These are phyloP conservation scores for Melanocharis versteri DNA, from an alignment of 2,113 vertebrate genomes.

Conservation along the genomic window DNA sequence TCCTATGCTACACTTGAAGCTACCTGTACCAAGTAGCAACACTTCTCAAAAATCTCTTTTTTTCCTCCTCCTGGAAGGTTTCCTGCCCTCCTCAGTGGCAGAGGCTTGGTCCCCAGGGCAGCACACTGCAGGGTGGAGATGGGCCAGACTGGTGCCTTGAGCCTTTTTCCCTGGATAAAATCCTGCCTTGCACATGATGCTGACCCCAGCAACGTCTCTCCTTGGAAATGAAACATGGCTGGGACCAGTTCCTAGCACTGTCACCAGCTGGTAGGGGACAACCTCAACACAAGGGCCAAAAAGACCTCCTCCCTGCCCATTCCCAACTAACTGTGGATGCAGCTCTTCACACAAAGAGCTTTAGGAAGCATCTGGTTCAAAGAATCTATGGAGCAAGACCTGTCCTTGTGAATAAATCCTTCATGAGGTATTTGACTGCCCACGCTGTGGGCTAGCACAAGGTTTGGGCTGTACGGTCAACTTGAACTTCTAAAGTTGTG, in stretches of 20 bases:
- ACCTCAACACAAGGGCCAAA: neutral
- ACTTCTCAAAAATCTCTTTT: neutral
- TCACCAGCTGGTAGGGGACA: neutral
- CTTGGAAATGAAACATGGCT: neutral
- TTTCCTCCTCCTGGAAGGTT: neutral
- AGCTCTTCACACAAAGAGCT: neutral
- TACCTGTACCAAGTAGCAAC: neutral
- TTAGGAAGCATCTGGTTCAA: neutral
- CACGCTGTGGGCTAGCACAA: rapidly evolving
- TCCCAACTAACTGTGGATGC: neutral
- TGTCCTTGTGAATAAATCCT: neutral
- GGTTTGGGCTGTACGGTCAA: neutral
- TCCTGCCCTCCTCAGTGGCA: neutral
- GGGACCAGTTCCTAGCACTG: rapidly evolving
- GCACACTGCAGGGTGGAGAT: neutral
- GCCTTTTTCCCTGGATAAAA: neutral
- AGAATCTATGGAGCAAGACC: neutral
- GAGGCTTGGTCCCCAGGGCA: neutral
- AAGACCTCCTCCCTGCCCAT: neutral
- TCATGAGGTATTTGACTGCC: neutral
- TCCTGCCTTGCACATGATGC: neutral
- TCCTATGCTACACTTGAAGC: neutral
- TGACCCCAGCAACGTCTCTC: neutral
- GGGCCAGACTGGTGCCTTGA: neutral
- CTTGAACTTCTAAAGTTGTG: neutral